These are phyloP conservation scores for Thymelicus sylvestris DNA, from an alignment of 2,888 invertebrate species.

Conservation along the genomic window DNA sequence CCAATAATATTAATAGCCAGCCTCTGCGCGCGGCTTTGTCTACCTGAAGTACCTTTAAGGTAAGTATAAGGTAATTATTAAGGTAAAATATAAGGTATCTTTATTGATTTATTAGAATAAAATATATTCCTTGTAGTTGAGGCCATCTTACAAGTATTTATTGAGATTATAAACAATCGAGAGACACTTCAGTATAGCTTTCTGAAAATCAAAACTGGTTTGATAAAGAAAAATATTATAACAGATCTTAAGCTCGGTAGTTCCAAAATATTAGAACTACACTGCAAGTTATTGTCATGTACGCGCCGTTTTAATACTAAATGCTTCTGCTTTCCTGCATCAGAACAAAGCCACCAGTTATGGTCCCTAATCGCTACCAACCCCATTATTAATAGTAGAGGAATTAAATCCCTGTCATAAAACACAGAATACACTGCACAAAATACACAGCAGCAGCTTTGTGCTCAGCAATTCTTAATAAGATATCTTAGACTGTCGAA, in stretches of 20 bases:
- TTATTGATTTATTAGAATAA: no score
- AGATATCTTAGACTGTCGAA: background rate
- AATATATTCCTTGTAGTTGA: no score
- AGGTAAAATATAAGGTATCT: no score
- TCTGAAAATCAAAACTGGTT: no score
- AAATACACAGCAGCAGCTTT: conserved; percentile 75
- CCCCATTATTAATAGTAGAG: conserved; percentile 76
- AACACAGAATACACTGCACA: conserved; percentile 56
- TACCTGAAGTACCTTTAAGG: no score
- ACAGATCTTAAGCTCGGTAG: background rate
- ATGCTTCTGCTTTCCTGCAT: conserved; percentile 59
- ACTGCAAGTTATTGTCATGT: conserved; percentile 34
- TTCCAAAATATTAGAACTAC: background rate
- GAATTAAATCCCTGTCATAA: conserved; percentile 74
- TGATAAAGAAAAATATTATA: no score
- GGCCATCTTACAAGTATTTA: no score
- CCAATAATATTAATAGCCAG: no score
- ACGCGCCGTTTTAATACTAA: conserved; percentile 58
- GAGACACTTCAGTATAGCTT: no score
- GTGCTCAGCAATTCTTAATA: conserved; percentile 49
- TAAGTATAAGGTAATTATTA: no score
- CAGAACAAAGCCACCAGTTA: conserved; percentile 73
- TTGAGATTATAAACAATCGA: no score
- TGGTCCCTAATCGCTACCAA: conserved; percentile 70
- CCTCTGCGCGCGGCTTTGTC: no score